These are phyloP conservation scores for Barypeithes pellucidus DNA, from an alignment of 2,888 invertebrate species.

Conservation along the genomic window DNA sequence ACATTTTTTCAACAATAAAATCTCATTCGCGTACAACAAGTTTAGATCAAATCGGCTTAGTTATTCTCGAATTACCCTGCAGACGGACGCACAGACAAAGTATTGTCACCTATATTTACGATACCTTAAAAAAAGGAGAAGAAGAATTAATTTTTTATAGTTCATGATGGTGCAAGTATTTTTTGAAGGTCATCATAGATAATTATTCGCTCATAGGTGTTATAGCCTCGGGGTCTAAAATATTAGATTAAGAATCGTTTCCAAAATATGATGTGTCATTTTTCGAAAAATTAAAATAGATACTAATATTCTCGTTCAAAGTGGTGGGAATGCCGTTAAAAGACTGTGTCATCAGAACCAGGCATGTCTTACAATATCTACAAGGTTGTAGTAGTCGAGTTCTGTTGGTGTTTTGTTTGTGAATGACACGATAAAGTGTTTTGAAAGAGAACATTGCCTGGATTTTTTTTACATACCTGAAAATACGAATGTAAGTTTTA, in stretches of 20 bases:
- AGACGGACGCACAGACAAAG: no score
- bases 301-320: background rate
- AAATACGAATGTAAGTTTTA: no score
- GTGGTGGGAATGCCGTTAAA: slow-evolving; percentile 7
- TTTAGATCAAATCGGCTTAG: no score
- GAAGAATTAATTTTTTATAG: background rate
- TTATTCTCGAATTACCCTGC: no score
- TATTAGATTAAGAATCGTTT: background rate
- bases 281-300: background rate
- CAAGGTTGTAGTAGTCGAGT: slow-evolving; percentile 1
- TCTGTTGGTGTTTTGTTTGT: background rate
- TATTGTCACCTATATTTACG: background rate
- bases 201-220: background rate
- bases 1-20: no score
- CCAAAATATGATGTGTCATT: background rate
- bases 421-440: background rate
- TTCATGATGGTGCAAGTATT: background rate
- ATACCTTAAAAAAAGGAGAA: background rate
- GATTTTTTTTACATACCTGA: no score
- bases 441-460: background rate
- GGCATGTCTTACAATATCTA: background rate
- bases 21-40: no score
- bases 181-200: background rate
- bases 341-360: background rate
- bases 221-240: background rate